Percentiles rank a stretch among this genome's conserved stretches.
These are phyloP conservation scores for Silurus lanzhouensis DNA, from an alignment of 2,797 vertebrate species.

Conservation along the genomic window DNA sequence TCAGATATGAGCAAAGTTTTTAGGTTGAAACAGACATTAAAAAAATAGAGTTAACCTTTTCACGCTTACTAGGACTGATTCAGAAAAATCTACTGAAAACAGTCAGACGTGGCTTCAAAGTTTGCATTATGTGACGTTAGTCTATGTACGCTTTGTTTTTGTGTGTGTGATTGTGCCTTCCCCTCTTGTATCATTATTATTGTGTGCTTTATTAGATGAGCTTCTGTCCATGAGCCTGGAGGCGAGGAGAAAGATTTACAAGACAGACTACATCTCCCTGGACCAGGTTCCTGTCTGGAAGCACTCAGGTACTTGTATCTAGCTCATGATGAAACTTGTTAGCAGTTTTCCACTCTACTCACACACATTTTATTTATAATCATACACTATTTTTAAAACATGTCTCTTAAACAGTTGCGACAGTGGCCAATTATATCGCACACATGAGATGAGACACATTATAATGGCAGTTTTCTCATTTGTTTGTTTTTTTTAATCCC, in stretches of 20 bases:
- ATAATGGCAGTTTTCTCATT: not conserved
- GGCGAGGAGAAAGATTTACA: conserved; percentile 77
- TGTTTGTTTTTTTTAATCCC: not conserved
- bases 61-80: not conserved
- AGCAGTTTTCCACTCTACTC: not conserved
- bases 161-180: not conserved
- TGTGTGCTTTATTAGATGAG: conserved; percentile 63
- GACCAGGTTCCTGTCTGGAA: conserved; percentile 80
- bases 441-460: not conserved
- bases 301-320: conserved; percentile 65
- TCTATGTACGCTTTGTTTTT: not conserved
- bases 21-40: not conserved
- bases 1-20: not conserved
- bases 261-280: conserved; percentile 71
- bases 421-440: no score
- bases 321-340: not conserved
- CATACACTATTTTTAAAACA: not conserved
- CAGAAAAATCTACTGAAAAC: not conserved
- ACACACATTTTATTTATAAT: not conserved
- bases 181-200: not conserved
- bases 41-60: not conserved
- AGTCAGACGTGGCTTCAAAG: not conserved
- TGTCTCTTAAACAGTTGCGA: not conserved
- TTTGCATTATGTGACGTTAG: not conserved
- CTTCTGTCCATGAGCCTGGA: conserved; percentile 75